phyloP scores from a whole-genome alignment of 2,888 invertebrate genomes.

The Calameuta pallipes region DNA sequence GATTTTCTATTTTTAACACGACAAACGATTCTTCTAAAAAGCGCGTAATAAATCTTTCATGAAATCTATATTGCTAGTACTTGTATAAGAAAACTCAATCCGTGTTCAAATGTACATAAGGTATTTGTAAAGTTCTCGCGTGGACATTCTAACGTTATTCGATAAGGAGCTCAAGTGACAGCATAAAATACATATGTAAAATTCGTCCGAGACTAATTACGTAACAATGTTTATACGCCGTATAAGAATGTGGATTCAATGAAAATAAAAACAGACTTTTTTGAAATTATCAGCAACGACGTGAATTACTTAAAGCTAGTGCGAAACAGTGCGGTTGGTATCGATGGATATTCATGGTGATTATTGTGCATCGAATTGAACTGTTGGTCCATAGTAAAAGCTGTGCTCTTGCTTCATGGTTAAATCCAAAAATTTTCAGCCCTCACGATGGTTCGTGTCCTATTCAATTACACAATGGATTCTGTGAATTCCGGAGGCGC shows the following conservation, averaged over 20 bases:
- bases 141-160: background rate
- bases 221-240: background rate
- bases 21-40: background rate
- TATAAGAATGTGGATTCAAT: background rate
- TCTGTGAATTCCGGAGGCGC: conserved; percentile 21
- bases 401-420: conserved; percentile 2
- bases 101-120: background rate
- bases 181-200: background rate
- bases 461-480: conserved; percentile 41
- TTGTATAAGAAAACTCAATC: background rate
- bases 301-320: background rate
- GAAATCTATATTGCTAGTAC: background rate
- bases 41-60: background rate
- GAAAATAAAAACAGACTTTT: background rate
- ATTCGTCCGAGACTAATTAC: background rate
- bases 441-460: conserved; percentile 35
- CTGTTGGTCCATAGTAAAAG: background rate
- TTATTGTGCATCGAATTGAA: background rate
- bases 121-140: background rate
- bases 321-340: background rate
- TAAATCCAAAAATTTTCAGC: conserved; percentile 29
- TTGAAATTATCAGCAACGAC: too few species aligned
- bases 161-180: background rate
- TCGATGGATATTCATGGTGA: background rate
- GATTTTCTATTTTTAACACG: background rate